Evolutionary conservation across 2,888 invertebrate species (phyloP).

Genomic region (Vanessa cardui): DNA sequence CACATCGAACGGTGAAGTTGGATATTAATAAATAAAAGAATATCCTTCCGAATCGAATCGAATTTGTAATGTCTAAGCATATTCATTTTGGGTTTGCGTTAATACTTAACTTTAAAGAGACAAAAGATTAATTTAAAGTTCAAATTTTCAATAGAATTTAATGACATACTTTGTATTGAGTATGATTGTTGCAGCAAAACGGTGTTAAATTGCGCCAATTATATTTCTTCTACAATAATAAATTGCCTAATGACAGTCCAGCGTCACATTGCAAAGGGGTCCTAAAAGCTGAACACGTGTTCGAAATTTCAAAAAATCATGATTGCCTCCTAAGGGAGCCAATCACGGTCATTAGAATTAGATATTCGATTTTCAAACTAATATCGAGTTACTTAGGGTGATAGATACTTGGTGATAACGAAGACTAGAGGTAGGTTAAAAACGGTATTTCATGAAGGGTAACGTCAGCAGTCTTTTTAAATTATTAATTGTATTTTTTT

Average conservation of each 20-base stretch:
- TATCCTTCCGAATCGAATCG: too few relatives aligned
- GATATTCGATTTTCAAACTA: conserved; percentile 76
- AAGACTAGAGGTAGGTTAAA: neutral
- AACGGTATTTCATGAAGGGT: neutral
- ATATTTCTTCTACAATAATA: conserved; percentile 37
- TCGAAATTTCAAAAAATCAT: conserved; percentile 75
- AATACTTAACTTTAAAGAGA: neutral
- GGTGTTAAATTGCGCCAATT: conserved; percentile 34
- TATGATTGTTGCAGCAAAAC: neutral
- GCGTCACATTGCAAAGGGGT: conserved; percentile 74
- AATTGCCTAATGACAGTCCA: conserved; percentile 49
- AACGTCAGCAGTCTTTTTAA: neutral
- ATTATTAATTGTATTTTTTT: too few relatives aligned
- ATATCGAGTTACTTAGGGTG: conserved; percentile 75
- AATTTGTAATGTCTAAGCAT: too few relatives aligned
- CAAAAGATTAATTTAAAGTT: neutral
- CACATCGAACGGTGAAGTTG: too few relatives aligned
- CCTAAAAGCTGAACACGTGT: conserved; percentile 77
- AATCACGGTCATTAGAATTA: conserved; percentile 81
- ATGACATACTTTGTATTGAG: neutral
- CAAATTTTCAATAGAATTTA: neutral
- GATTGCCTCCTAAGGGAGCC: conserved; percentile 81
- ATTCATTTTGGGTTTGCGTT: too few relatives aligned
- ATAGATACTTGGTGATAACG: conserved; percentile 46
- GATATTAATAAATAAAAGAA: too few relatives aligned